phyloP scores from a whole-genome alignment of 1,140 invertebrate genomes.

The Papilio polyxenes region DNA sequence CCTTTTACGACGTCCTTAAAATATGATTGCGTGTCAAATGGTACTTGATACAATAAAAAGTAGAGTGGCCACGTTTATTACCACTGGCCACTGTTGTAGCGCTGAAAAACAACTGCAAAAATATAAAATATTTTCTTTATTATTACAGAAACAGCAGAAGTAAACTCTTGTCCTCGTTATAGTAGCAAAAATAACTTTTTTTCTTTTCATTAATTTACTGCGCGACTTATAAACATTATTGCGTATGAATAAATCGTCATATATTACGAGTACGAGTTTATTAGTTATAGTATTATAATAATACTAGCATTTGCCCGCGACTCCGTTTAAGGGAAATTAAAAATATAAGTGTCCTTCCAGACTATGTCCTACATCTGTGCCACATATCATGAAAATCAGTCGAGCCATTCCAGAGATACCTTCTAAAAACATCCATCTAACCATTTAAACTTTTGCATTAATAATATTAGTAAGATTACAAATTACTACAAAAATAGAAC shows the following conservation, averaged over 20 bases:
- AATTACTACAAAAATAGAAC: too few relatives aligned
- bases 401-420: too few relatives aligned
- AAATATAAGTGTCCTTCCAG: neutral
- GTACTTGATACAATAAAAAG: constrained; percentile 32
- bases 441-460: too few relatives aligned
- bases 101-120: neutral
- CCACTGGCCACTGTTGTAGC: neutral
- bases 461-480: too few relatives aligned
- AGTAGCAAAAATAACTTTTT: neutral
- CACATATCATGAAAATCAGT: too few relatives aligned
- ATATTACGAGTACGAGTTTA: neutral
- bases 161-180: neutral
- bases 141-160: neutral
- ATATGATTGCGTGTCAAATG: constrained; percentile 34
- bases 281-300: neutral
- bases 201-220: neutral
- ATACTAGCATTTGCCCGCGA: neutral
- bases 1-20: constrained; percentile 34
- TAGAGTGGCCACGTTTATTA: constrained; percentile 27
- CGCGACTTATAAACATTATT: neutral
- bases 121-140: constrained; percentile 27
- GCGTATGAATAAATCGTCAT: neutral
- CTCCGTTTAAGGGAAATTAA: too few relatives aligned
- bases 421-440: too few relatives aligned
- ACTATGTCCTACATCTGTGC: too few relatives aligned